phyloP scores from a whole-genome alignment of 2,888 invertebrate species.

The Ichneumoninae sp. region DNA sequence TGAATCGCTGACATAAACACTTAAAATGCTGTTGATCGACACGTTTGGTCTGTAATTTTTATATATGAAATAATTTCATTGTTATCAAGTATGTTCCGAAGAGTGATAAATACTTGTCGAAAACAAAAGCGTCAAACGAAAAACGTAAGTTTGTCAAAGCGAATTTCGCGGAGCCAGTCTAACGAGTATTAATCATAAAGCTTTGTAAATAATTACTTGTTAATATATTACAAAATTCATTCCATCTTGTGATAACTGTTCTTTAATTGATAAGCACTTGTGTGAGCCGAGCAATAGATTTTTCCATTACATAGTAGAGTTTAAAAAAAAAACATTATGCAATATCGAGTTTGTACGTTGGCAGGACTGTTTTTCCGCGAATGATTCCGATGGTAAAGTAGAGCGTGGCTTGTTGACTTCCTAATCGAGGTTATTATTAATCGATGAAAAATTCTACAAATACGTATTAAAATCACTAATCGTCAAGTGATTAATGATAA shows the following conservation, averaged over 20 bases:
- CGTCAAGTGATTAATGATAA: background rate
- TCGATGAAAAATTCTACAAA: background rate
- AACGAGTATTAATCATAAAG: constrained; percentile 62
- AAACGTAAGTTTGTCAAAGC: constrained; percentile 12
- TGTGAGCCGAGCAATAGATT: background rate
- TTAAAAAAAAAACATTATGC: background rate
- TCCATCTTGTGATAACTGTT: constrained; percentile 45
- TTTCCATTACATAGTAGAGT: background rate
- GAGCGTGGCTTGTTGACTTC: background rate
- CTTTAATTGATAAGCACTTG: constrained; percentile 14
- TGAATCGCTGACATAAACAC: background rate
- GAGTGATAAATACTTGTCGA: constrained; percentile 6
- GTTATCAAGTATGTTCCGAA: background rate
- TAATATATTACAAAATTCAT: constrained; percentile 54
- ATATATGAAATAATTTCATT: background rate
- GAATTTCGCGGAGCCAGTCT: constrained; percentile 28
- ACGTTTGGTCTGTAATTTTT: background rate
- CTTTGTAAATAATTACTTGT: constrained; percentile 52
- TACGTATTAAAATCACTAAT: background rate
- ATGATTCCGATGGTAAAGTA: background rate
- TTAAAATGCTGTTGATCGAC: background rate
- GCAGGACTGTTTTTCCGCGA: background rate
- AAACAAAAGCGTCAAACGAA: constrained; percentile 2
- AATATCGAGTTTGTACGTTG: background rate
- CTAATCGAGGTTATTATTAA: constrained; percentile 1